Evolutionary conservation across 2,797 vertebrate genomes (phyloP).

Genomic region (Triplophysa bombifrons): DNA sequence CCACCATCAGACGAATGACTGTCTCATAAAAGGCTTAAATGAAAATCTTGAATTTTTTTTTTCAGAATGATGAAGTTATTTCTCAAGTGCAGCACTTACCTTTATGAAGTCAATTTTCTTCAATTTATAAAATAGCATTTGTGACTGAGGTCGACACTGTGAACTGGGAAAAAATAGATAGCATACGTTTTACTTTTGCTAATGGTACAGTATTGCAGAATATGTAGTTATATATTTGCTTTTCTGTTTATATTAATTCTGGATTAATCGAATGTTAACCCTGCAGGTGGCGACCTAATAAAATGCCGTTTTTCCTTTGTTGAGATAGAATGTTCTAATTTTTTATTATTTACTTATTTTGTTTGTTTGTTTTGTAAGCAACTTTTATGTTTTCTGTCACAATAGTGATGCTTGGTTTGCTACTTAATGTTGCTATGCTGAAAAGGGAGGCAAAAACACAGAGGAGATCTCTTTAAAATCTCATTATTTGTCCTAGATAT

Average conservation of each 20-base stretch:
- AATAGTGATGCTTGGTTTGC: no score
- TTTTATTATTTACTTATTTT: no score
- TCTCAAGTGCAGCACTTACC: slow-evolving; percentile 4
- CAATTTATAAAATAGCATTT: slow-evolving; percentile 3
- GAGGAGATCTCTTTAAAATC: no score
- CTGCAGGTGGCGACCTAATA: not conserved
- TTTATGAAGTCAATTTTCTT: slow-evolving; percentile 3
- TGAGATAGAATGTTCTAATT: not conserved
- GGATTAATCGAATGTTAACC: not conserved
- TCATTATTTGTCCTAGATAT: no score
- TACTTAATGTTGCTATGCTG: no score
- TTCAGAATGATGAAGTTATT: slow-evolving; percentile 17
- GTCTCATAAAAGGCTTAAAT: slow-evolving; percentile 19
- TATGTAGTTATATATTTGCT: not conserved
- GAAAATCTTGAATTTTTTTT: not conserved
- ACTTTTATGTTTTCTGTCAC: no score
- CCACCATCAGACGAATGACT: not conserved
- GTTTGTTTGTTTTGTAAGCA: no score
- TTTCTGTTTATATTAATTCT: not conserved
- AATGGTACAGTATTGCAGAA: not conserved
- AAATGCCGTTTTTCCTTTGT: not conserved
- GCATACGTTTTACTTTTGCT: not conserved
- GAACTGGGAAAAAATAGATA: not conserved
- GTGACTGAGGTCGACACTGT: slow-evolving; percentile 4
- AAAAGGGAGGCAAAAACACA: no score